Evolutionary conservation across 2,797 vertebrate species (phyloP), one percentile per base, ranked within the genome.

Genomic region (Coreius guichenoti): DNA sequence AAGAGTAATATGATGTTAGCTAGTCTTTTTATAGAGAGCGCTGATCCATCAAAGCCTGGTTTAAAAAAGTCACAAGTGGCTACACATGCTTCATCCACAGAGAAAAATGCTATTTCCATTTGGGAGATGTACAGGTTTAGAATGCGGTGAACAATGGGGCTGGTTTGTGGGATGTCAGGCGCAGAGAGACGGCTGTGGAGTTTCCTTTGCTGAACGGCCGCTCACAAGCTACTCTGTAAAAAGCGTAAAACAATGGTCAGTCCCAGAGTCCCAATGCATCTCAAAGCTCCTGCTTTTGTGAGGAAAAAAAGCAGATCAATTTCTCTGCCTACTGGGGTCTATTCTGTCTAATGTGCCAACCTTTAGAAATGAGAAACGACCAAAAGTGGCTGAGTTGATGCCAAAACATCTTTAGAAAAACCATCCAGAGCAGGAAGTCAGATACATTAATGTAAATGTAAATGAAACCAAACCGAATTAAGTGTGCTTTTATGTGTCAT

Each of bases 101-200:
- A 86, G 87, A 88, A 89, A 90, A 92, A 91, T 87, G 90, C 92
- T 89, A 88, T 80, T 86, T 90, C 88, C 89, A 58, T 13, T 85
- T 89, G 81, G 83, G 70, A 90, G 78, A 90, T 80, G 88, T 89
- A 90, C 90, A 86, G 78, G 61, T 84, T 75, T 78, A 89, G 87
- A 91, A 92, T 90, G 33, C 91, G 83, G 82, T 87, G 90, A 91
- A 91, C 91, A 90, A 91, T 47, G 86, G 89, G 82, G 90, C 89
- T 88, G 90, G 91, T 89, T 88, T 86, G 86, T 89, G 87, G 90
- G 80, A 83, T 19, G 4, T 63, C 6, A 14, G 73, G 54, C 23
- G 26, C 26, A 68, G 65, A 19, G 79, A 65, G 58, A 77, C 72
- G 65, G 51, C 82, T 72, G 65, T 76, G 74, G 70, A 21, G 13